phyloP scores from a whole-genome alignment of 2,888 invertebrate genomes.

The Rhodophaea formosa region DNA sequence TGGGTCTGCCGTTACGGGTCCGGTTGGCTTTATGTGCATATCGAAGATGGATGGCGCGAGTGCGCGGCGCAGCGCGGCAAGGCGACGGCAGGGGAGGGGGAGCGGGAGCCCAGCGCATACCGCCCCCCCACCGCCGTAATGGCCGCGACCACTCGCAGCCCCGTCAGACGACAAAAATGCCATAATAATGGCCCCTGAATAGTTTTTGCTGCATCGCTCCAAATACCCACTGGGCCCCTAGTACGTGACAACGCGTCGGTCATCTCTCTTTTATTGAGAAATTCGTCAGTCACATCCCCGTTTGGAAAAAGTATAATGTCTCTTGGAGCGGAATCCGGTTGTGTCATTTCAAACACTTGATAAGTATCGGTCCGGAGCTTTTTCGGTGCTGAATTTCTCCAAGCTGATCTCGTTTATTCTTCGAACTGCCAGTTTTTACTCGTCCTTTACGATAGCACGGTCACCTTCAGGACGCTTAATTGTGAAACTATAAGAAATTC shows the following conservation, averaged over 20 bases:
- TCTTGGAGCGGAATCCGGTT: conserved; percentile 72
- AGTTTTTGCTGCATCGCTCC: conserved; percentile 80
- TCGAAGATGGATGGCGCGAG: conserved; percentile 77
- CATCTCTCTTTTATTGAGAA: conserved; percentile 81
- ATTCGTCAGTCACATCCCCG: conserved; percentile 78
- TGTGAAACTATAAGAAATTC: conserved; percentile 72
- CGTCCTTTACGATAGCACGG: conserved; percentile 61
- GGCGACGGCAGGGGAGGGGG: conserved; percentile 33
- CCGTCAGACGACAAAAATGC: conserved; percentile 82
- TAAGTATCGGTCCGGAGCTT: conserved; percentile 73
- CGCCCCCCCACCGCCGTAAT: conserved; percentile 61
- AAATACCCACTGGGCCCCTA: conserved; percentile 70
- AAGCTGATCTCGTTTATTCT: conserved; percentile 70
- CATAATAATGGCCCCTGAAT: conserved; percentile 79
- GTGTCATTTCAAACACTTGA: conserved; percentile 82
- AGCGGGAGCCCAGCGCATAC: conserved; percentile 37
- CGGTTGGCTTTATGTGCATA: conserved; percentile 80
- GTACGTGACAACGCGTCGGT: conserved; percentile 75
- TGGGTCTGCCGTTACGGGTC: conserved; percentile 77
- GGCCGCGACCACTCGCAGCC: conserved; percentile 75
- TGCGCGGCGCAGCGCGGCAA: conserved; percentile 48
- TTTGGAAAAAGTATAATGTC: conserved; percentile 64
- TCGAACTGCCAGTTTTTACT: conserved; percentile 70
- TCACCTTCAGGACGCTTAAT: conserved; percentile 77
- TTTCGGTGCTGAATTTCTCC: conserved; percentile 71